Base-by-base conservation (phyloP, 2,113 vertebrate species). In the Hippocampus guttulatus region DNA sequence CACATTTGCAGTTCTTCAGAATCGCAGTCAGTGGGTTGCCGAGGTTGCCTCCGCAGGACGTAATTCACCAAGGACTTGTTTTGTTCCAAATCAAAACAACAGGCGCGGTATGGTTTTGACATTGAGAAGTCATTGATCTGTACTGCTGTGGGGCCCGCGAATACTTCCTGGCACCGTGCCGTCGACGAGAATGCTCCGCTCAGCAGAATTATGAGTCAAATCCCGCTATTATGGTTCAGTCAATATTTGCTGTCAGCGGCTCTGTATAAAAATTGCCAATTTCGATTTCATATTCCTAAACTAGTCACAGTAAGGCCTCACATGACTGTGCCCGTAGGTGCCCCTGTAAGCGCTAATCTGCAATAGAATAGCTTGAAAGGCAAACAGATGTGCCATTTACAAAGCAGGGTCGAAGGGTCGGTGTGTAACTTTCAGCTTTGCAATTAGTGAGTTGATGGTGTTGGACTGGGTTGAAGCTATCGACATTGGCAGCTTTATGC, bases 1-100 rank as follows among this genome's bases (percentile, higher is more conserved):
- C 87, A 86, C 89, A 87, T 91, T 85, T 85, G 82, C 76, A 74
- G 75, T 86, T 90, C 87, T 82, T 86, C 68, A 77, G 67, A 75
- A 66, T 84, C 78, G 79, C 82, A 69, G 62, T 77, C 84, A 73
- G 80, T 77, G 65, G 81, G 81, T 79, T 88, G 73, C 80, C 71
- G 74, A 75, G 80, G 63, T 69, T 67, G 58, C 54, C 81, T 76
- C 81, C 20, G 73, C 69, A 49, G 77, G 74, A 63, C 70, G 69
- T 84, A 85, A 83, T 70, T 88, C 86, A 88, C 82, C 78, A 79
- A 81, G 80, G 81, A 84, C 84, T 67, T 73, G 75, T 84, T 87
- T 85, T 81, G 78, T 85, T 75, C 81, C 70, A 79, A 88, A 85
- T 87, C 80, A 86, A 85, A 88, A 86, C 78, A 86, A 67, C 78